phyloP scores from a whole-genome alignment of 2,113 vertebrate genomes.

The Rhinopomastus cyanomelas region DNA sequence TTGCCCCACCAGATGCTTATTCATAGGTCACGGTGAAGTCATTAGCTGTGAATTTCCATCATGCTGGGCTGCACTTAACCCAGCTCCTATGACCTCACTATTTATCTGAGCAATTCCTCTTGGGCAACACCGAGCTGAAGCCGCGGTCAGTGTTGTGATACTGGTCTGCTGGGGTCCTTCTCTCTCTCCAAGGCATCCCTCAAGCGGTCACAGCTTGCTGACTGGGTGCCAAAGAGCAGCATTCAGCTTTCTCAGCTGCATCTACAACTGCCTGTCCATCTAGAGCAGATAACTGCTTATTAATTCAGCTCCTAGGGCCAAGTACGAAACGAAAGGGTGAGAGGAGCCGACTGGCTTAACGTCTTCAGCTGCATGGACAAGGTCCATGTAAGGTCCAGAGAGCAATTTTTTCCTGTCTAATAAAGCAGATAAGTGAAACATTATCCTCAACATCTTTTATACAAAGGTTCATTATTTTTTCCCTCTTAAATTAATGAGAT shows the following conservation, averaged over 20 bases:
- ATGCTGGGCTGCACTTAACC: not conserved
- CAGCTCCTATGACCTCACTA: not conserved
- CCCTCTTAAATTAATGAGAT: not conserved
- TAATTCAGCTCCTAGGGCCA: not conserved
- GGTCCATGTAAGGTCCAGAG: not conserved
- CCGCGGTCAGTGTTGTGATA: accelerated
- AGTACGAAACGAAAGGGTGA: not conserved
- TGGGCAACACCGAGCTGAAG: accelerated
- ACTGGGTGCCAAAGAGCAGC: not conserved
- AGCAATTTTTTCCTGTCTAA: not conserved
- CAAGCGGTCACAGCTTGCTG: accelerated
- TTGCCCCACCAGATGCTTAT: not conserved
- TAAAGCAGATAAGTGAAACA: not conserved
- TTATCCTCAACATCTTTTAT: not conserved
- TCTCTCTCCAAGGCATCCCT: not conserved
- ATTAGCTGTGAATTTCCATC: not conserved
- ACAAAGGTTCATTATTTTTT: not conserved
- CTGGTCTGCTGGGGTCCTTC: accelerated
- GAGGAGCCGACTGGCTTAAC: not conserved
- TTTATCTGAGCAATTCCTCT: not conserved
- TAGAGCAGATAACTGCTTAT: not conserved
- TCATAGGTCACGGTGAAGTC: not conserved
- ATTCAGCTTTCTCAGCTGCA: not conserved
- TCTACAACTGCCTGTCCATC: not conserved
- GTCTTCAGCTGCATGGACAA: not conserved